phyloP scores from a whole-genome alignment of 2,888 invertebrate species.

The Agonopterix heracliana region DNA sequence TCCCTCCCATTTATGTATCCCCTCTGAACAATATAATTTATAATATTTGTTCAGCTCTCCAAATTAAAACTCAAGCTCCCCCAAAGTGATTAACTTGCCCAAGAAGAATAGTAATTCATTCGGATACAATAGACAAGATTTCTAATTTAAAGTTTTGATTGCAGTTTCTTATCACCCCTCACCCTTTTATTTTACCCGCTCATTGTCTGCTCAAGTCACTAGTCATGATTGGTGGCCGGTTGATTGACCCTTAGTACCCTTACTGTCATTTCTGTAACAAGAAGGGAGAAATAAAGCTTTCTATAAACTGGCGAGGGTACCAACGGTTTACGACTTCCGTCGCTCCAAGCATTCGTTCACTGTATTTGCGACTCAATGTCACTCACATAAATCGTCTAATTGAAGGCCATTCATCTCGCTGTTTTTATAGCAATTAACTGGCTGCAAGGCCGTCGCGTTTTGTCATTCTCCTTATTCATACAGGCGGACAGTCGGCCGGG shows the following conservation, averaged over 20 bases:
- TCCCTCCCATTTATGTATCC: too few relatives aligned
- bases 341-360: slow-evolving; percentile 7
- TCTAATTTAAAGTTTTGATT: slow-evolving; percentile 51
- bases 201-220: slow-evolving; percentile 1
- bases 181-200: slow-evolving; percentile 4
- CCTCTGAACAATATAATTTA: too few relatives aligned
- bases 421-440: slow-evolving; percentile 44
- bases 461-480: slow-evolving; percentile 23
- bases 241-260: background rate
- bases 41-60: too few relatives aligned
- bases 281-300: slow-evolving; percentile 41
- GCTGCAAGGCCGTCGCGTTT: slow-evolving; percentile 38
- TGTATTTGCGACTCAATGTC: slow-evolving; percentile 6
- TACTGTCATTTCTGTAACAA: slow-evolving; percentile 14
- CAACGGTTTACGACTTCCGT: slow-evolving; percentile 51
- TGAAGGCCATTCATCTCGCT: slow-evolving; percentile 18
- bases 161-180: slow-evolving; percentile 17
- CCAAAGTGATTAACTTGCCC: slow-evolving; percentile 35
- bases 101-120: slow-evolving; percentile 34
- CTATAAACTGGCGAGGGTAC: slow-evolving; percentile 39
- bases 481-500: slow-evolving; percentile 3
- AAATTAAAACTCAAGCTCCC: slow-evolving; percentile 14
- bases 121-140: slow-evolving; percentile 33
- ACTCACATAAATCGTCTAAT: slow-evolving; percentile 13
- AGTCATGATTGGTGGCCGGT: slow-evolving; percentile 1